Percentiles rank a stretch among this genome's conserved stretches.
These are phyloP conservation scores for Toxonevra muliebris DNA, from an alignment of 2,888 invertebrate genomes.

Conservation along the genomic window DNA sequence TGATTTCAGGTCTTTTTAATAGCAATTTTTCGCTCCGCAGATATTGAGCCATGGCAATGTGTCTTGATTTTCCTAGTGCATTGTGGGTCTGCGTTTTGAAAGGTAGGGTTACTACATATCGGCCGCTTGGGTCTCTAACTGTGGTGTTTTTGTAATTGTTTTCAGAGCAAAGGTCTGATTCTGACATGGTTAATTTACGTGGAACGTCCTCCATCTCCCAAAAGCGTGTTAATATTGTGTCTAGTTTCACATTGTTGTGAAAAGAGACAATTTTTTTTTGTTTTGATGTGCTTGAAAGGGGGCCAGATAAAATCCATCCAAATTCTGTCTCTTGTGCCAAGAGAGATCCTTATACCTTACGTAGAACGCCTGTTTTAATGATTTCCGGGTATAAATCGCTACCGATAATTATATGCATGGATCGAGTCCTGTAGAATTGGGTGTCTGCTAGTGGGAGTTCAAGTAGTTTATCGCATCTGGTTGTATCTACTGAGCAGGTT, in stretches of 20 bases:
- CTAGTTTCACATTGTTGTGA: neutral
- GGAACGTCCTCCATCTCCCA: constrained; percentile 7
- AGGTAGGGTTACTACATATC: constrained; percentile 1
- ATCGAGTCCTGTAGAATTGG: neutral
- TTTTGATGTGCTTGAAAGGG: neutral
- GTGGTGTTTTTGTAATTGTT: neutral
- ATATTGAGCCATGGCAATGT: neutral
- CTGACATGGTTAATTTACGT: neutral
- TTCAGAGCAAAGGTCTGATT: neutral
- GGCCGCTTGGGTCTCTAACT: neutral
- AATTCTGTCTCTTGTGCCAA: constrained; percentile 6
- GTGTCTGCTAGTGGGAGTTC: no score
- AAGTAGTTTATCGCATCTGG: no score
- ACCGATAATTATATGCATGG: neutral
- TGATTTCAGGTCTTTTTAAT: no score
- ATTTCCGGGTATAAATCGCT: neutral
- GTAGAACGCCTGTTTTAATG: neutral
- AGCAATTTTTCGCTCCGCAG: constrained; percentile 1
- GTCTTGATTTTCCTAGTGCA: constrained; percentile 2
- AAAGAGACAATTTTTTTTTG: neutral
- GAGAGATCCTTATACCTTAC: neutral
- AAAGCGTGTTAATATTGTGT: neutral
- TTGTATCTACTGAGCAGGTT: no score
- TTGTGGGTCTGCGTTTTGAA: neutral
- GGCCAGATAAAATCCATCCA: neutral